phyloP scores from a whole-genome alignment of 2,113 vertebrate species.

The Xenotilapia leptura region DNA sequence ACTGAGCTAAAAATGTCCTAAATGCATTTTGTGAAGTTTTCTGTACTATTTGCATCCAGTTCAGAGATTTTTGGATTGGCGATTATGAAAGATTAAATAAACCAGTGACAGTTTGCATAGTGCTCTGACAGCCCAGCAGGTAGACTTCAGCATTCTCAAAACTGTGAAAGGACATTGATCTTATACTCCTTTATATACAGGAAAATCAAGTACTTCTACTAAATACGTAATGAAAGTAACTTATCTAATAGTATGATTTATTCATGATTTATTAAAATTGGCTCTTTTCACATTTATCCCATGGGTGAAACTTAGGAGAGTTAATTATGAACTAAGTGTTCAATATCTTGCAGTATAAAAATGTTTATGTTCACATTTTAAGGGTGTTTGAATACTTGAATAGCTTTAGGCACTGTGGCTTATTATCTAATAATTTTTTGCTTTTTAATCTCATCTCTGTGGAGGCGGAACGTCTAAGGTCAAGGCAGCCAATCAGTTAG shows the following conservation, averaged over 20 bases:
- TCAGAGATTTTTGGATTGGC: background rate
- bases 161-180: background rate
- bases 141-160: background rate
- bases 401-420: background rate
- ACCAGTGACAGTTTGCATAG: background rate
- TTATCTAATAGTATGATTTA: background rate
- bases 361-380: background rate
- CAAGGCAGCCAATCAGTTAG: background rate
- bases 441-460: conserved; percentile 19
- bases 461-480: background rate
- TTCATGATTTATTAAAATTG: background rate
- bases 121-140: background rate
- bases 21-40: background rate
- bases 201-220: background rate
- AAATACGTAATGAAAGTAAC: background rate
- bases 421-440: background rate
- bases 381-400: background rate
- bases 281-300: background rate
- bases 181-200: background rate
- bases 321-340: background rate
- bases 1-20: background rate
- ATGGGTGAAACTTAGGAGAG: background rate
- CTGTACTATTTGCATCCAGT: background rate
- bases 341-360: background rate
- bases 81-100: background rate